Evolutionary conservation across 2,113 vertebrate genomes (phyloP), one percentile per base, ranked within the genome.

Genomic region (Jaculus jaculus): DNA sequence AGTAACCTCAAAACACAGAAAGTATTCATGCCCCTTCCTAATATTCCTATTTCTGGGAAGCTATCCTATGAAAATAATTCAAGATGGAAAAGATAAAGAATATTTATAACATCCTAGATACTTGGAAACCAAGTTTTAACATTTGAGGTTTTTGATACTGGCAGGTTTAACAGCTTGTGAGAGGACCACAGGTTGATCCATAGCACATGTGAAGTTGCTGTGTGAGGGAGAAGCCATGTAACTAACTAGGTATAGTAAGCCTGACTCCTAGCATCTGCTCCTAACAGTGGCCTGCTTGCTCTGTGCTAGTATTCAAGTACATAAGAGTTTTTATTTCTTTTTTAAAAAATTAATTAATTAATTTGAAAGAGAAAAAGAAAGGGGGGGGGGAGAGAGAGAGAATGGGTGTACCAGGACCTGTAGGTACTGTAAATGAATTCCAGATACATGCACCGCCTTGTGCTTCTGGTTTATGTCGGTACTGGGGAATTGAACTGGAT

Each of bases 1-100:
- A 83, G 54, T 39, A 94, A 92, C 42, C 34, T 91, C n/a, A 94
- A 92, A 54, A 94, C 23, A 82, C 6, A 94, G 61, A 92, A 92
- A 92, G 42, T 75, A 37, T 65, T 74, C 13, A 2, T 79, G 65
- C 21, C n/a, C 47, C 87, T 87, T 90, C 32, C 58, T 88, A 90
- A 69, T 74, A 94, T 71, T 91, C 96, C 42, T 42, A 80, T 87
- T 96, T 96, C 93, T 92, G 90, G 93, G 84, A 96, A 93, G 39
- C n/a, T 84, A 96, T 61, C 82, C 58, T 87, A 82, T 78, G 28
- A 87, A 95, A 93, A 96, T 63, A 96, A 75, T 28, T 96, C 72
- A 94, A 92, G 92, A 87, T 84, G 66, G 84, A 94, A 92, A 92
- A 86, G 65, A 37, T 89, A 91, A 65, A 91, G 87, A 91, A 94